phyloP scores from a whole-genome alignment of 2,888 invertebrate species.

The Cybosia mesomella region DNA sequence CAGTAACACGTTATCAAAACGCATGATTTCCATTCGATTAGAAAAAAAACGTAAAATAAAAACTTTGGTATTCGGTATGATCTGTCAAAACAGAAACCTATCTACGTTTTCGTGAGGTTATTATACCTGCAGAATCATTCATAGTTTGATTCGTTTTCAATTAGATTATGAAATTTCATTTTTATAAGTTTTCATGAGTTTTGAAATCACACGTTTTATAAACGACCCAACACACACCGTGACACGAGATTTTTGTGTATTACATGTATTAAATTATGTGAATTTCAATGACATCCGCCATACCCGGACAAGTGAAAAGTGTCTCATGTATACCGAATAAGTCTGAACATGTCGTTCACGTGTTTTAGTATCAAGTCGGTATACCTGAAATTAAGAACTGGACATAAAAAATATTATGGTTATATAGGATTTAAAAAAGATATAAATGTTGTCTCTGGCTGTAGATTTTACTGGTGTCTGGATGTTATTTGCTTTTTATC shows the following conservation, averaged over 20 bases:
- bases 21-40: too few relatives aligned
- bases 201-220: too few relatives aligned
- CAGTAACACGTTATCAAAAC: too few relatives aligned
- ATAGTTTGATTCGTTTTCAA: too few relatives aligned
- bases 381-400: slow-evolving; percentile 5
- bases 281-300: not conserved
- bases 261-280: not conserved
- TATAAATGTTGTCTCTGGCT: slow-evolving; percentile 4
- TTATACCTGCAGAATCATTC: too few relatives aligned
- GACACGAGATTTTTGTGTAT: not conserved
- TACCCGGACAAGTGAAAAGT: not conserved
- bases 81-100: too few relatives aligned
- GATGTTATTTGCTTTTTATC: slow-evolving; percentile 5
- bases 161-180: too few relatives aligned
- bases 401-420: slow-evolving; percentile 10
- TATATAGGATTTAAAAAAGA: slow-evolving; percentile 20
- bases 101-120: too few relatives aligned
- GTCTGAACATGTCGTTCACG: not conserved
- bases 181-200: too few relatives aligned
- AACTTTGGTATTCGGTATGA: too few relatives aligned
- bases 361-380: not conserved
- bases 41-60: too few relatives aligned
- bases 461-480: slow-evolving; percentile 3
- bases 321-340: not conserved
- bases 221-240: not conserved